Conservation (phyloP, 2,113 vertebrate species). For the Tachysurus fulvidraco region DNA sequence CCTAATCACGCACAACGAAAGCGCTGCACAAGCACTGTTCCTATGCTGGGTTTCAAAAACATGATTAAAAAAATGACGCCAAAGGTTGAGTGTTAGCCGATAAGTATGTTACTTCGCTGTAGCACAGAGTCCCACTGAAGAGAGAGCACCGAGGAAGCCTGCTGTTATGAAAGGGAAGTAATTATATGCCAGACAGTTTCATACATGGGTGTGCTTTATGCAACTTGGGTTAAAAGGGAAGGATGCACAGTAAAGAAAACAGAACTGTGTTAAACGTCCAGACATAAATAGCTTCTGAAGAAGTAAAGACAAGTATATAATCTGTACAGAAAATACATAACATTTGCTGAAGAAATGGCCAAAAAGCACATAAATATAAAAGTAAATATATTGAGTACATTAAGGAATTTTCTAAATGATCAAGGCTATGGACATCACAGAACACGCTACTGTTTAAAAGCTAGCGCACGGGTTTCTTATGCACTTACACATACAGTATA, state of each 20-base stretch:
- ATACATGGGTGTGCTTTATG: background rate
- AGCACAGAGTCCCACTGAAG: background rate
- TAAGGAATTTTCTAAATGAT: background rate
- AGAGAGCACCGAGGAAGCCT: background rate
- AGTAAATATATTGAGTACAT: constrained; percentile 8
- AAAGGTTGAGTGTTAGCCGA: background rate
- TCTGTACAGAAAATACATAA: background rate
- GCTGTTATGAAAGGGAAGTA: background rate
- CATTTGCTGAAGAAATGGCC: constrained; percentile 50
- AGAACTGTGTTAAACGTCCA: background rate
- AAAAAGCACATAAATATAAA: constrained; percentile 32
- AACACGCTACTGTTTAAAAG: no score
- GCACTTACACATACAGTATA: background rate
- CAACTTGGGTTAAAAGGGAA: background rate
- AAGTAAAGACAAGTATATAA: background rate
- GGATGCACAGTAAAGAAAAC: background rate
- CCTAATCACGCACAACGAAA: constrained; percentile 10
- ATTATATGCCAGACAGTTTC: background rate
- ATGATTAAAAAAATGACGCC: background rate
- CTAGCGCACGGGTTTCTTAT: background rate
- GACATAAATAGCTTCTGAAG: constrained; percentile 16
- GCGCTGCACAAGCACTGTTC: background rate
- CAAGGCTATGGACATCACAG: background rate
- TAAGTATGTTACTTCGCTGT: background rate
- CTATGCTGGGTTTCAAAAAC: background rate